Conservation (phyloP, 2,113 vertebrate genomes). For the Ptychochromis oligacanthus region DNA sequence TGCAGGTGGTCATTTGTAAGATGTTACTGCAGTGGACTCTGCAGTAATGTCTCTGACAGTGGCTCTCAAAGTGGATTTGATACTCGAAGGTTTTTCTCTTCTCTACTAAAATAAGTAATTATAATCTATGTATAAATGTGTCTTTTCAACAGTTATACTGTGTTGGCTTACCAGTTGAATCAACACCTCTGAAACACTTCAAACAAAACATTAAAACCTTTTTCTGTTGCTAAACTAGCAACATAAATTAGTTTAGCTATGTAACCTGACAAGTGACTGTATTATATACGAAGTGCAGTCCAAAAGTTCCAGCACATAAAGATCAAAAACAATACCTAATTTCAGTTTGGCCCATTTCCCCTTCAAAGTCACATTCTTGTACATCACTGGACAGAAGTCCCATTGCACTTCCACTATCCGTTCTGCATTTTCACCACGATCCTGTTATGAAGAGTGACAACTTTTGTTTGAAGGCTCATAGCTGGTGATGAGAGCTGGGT, state of each 20-base stretch:
- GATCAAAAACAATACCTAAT: too few species aligned
- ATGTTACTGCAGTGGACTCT: not conserved
- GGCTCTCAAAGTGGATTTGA: not conserved
- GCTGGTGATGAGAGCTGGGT: not conserved
- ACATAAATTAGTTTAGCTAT: too few species aligned
- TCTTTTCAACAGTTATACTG: not conserved
- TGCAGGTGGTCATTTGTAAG: constrained; percentile 14
- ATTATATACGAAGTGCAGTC: too few species aligned
- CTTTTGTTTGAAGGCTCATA: not conserved
- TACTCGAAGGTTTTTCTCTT: not conserved
- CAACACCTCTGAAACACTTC: not conserved
- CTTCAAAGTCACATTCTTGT: too few species aligned
- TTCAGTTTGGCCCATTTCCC: too few species aligned
- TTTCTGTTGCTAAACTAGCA: too few species aligned
- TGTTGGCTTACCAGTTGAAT: not conserved
- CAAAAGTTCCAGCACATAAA: too few species aligned
- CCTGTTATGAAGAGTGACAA: not conserved
- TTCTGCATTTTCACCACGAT: too few species aligned
- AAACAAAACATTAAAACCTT: not conserved
- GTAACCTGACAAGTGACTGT: too few species aligned
- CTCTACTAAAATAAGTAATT: not conserved
- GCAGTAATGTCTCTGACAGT: constrained; percentile 4
- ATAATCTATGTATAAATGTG: not conserved
- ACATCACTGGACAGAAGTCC: too few species aligned
- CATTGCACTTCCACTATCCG: too few species aligned